Evolutionary conservation across 2,113 vertebrate species (phyloP).

Genomic region (Trinectes maculatus): DNA sequence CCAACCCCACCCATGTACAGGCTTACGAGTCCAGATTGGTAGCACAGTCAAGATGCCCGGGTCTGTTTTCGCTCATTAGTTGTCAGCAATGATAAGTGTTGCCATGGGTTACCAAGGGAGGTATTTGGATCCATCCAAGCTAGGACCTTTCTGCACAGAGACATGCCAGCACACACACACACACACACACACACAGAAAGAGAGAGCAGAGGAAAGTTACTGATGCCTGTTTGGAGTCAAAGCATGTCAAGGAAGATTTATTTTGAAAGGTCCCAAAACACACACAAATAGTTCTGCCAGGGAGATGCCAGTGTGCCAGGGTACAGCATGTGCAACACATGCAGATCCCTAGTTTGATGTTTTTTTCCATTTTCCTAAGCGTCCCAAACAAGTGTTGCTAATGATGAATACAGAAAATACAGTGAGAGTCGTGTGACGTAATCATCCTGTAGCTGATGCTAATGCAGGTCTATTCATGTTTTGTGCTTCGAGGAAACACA

Average conservation of each 20-base stretch:
- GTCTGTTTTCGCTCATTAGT: slow-evolving; percentile 45
- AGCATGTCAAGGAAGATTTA: slow-evolving; percentile 37
- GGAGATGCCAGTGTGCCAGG: slow-evolving; percentile 6
- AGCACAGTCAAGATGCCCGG: slow-evolving; percentile 7
- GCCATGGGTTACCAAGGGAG: slow-evolving; percentile 44
- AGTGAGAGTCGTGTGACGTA: not conserved
- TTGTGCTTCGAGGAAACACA: not conserved
- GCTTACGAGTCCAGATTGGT: slow-evolving; percentile 17
- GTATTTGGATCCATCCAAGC: slow-evolving; percentile 15
- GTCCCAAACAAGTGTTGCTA: no score
- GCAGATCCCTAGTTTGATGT: not conserved
- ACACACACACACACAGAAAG: slow-evolving; percentile 15
- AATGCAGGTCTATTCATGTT: slow-evolving; percentile 2
- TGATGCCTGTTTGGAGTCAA: slow-evolving; percentile 5
- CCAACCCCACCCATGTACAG: no score
- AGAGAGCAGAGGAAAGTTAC: slow-evolving; percentile 7
- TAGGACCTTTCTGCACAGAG: not conserved
- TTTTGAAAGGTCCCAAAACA: slow-evolving; percentile 11
- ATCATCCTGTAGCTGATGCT: not conserved
- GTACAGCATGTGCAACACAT: not conserved
- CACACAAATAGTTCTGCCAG: not conserved
- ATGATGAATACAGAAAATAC: not conserved
- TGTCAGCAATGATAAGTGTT: slow-evolving; percentile 57
- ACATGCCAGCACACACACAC: not conserved
- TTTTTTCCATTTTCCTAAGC: no score